Evolutionary conservation across 37 sponge, comb jelly and placozoan genomes (phyloP).

Genomic region (Hexactinellida sp.): DNA sequence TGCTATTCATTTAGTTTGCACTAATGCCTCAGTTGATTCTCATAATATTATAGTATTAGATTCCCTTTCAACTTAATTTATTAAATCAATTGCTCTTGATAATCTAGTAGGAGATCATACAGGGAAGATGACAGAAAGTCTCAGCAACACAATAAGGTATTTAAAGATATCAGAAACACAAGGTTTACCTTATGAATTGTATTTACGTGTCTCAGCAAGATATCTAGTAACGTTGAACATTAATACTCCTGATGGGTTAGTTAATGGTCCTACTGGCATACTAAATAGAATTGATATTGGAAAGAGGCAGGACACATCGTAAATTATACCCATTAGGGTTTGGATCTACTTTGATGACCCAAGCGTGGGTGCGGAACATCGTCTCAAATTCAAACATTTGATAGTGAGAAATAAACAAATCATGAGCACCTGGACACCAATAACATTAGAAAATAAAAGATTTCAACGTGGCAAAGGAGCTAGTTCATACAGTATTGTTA

Average conservation of each 20-base stretch:
- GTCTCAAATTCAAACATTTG: no score
- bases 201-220: no score
- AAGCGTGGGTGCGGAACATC: no score
- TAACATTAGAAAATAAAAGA: no score
- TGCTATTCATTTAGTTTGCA: background rate
- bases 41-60: background rate
- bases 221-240: no score
- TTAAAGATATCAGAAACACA: constrained; percentile 7
- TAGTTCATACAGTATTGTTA: background rate
- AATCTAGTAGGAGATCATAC: background rate
- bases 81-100: background rate
- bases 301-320: background rate
- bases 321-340: background rate
- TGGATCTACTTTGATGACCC: no score
- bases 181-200: constrained; percentile 16
- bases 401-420: no score
- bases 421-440: no score
- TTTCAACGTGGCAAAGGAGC: no score
- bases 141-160: background rate
- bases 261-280: background rate
- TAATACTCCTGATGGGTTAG: no score
- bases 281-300: background rate
- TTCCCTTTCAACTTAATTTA: background rate
- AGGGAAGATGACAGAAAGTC: background rate
- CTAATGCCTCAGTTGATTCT: background rate